Conservation (phyloP, 2,888 invertebrate species). For the Calameuta idolon region DNA sequence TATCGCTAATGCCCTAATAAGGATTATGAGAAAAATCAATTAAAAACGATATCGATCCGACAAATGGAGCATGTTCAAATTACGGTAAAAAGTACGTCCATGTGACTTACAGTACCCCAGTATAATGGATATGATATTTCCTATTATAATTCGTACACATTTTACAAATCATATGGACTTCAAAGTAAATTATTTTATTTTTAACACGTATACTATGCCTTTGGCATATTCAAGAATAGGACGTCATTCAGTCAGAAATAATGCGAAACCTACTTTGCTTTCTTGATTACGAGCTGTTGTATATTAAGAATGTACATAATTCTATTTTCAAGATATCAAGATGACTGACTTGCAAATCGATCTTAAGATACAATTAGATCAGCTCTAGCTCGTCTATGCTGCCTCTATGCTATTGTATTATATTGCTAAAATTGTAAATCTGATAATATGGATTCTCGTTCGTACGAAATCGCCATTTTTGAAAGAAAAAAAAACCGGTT, state of each 20-base stretch:
- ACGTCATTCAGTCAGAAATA: neutral
- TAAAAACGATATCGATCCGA: constrained; percentile 13
- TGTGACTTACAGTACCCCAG: neutral
- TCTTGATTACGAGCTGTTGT: neutral
- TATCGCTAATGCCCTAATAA: constrained; percentile 23
- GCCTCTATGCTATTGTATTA: neutral
- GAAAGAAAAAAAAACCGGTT: neutral
- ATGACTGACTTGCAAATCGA: neutral
- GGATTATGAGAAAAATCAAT: constrained; percentile 49
- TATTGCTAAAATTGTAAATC: neutral
- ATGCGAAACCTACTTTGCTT: neutral
- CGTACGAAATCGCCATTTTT: neutral
- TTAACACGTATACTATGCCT: neutral
- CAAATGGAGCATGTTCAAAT: neutral
- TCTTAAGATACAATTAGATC: neutral
- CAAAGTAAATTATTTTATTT: neutral
- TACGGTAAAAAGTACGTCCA: neutral
- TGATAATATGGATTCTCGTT: neutral
- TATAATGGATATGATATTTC: neutral
- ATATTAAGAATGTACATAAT: neutral
- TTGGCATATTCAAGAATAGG: neutral
- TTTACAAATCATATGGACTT: neutral
- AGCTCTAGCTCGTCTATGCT: neutral
- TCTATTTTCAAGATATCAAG: neutral
- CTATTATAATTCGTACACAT: neutral